These are phyloP conservation scores for Brachypterus glaber DNA, from an alignment of 2,888 invertebrate species.

Conservation along the genomic window DNA sequence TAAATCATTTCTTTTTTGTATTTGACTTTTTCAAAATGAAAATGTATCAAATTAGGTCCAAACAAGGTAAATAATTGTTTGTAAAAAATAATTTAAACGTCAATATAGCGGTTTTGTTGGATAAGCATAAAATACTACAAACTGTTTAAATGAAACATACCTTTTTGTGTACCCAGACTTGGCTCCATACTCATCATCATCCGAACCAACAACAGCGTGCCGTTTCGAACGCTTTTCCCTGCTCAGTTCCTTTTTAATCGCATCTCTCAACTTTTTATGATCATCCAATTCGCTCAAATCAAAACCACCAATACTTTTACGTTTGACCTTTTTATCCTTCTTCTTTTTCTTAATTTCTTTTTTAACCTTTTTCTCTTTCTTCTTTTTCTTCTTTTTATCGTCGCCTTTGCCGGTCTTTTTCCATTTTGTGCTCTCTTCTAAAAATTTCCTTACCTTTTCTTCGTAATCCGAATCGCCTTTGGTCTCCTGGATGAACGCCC, in stretches of 20 bases:
- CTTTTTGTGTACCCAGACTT: conserved; percentile 40
- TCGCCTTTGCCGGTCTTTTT: conserved; percentile 57
- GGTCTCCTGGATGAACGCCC: conserved; percentile 61
- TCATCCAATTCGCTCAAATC: conserved; percentile 55
- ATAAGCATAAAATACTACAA: no score
- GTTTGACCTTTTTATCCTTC: conserved; percentile 60
- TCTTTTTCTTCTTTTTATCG: conserved; percentile 53
- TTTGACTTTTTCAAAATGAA: no score
- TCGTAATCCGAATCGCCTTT: conserved; percentile 76
- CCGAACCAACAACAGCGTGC: conserved; percentile 36
- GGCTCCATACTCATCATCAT: conserved; percentile 42
- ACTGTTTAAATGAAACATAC: no score
- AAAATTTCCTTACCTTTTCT: conserved; percentile 73
- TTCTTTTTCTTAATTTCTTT: conserved; percentile 68
- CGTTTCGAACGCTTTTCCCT: conserved; percentile 38
- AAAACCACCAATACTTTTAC: conserved; percentile 53
- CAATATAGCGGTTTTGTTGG: no score
- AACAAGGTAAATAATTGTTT: no score
- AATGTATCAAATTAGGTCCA: no score
- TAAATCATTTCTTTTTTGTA: no score
- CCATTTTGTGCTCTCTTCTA: conserved; percentile 74
- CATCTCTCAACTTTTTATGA: conserved; percentile 57
- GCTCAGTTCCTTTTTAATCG: conserved; percentile 50
- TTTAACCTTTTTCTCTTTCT: conserved; percentile 44
- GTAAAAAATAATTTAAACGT: no score